These are phyloP conservation scores for Plectropomus leopardus DNA, from an alignment of 2,113 vertebrate species.

Conservation along the genomic window DNA sequence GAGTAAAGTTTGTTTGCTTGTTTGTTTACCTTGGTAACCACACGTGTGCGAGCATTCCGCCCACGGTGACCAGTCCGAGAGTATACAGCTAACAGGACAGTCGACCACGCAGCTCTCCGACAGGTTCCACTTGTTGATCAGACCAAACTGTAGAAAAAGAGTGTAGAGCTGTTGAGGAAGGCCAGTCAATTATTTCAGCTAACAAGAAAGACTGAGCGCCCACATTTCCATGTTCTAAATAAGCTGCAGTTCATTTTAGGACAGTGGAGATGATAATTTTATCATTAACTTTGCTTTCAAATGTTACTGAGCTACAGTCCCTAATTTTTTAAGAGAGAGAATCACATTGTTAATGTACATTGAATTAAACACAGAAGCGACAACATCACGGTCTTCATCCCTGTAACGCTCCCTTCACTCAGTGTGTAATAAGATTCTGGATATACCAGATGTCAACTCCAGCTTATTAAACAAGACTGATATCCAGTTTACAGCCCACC, in stretches of 20 bases:
- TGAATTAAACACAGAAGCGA: background rate
- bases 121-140: slow-evolving; percentile 84
- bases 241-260: slow-evolving; percentile 32
- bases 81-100: slow-evolving; percentile 91
- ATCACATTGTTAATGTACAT: slow-evolving; percentile 6
- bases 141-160: slow-evolving; percentile 80
- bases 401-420: slow-evolving; percentile 6
- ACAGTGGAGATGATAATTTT: slow-evolving; percentile 5
- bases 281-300: background rate
- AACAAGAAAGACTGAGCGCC: slow-evolving; percentile 6
- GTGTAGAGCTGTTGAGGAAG: slow-evolving; percentile 36
- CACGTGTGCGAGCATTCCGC: slow-evolving; percentile 92
- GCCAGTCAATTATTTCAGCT: slow-evolving; percentile 35
- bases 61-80: slow-evolving; percentile 95
- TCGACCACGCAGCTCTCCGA: slow-evolving; percentile 87
- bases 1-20: slow-evolving; percentile 1
- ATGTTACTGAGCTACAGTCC: slow-evolving; percentile 1
- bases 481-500: slow-evolving; percentile 7
- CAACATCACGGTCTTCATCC: slow-evolving; percentile 14
- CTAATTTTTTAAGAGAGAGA: background rate
- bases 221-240: slow-evolving; percentile 34
- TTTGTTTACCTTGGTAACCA: slow-evolving; percentile 88
- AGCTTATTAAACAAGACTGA: slow-evolving; percentile 11
- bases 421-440: background rate
- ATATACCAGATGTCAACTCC: slow-evolving; percentile 4